Base-by-base conservation (phyloP, 2,888 invertebrate genomes). In the Oscheius sp. region DNA sequence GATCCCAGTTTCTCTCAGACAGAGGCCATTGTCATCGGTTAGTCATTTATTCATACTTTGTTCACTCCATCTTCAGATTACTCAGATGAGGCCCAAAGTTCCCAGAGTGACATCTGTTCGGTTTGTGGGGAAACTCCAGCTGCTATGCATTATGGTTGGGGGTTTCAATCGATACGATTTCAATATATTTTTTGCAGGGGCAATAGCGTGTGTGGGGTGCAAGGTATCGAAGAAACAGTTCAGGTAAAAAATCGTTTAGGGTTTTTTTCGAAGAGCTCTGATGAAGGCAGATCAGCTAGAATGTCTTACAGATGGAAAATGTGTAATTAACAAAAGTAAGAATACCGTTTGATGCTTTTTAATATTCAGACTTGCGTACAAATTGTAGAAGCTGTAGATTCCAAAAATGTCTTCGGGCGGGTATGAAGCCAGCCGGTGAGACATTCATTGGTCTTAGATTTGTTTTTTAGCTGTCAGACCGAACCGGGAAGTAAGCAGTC, bases 261-360 rank as follows among this genome's bases (percentile, higher is more conserved):
- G 84, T 26, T 84, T 84, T 63, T 84, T 84, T 67, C 77, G 84
- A 6, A 71, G 84, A 41, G 83, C 84, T 0, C 72, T 84, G 33
- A 80, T 84, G 51, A 79, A 82, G 50, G 80, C 80, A 36, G 82
- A 83, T 66, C 82, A 84, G 63, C 68, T 84, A 62, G 84, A 84
- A 56, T 84, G 84, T 67, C 64, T 74, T 5, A 71, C 72, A 4
- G 59, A 74, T 30, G 78, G 78, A 30, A 65, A 74, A 33, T 84
- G 84, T 72, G 38, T 69, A 17, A 67, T 77, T 36, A 74, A 68
- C 57, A 73, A 65, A 54, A 36, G 45, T 14, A 24, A 33, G 41
- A 41, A 41, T 6, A 41, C 14, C 20, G 41, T 28, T 4, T 26
- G 14, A 22, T 5, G 59, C n/a, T 9, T 12, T 47, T 47, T 14